Base-by-base conservation (phyloP, 2,888 invertebrate genomes). In the Unio pictorum region DNA sequence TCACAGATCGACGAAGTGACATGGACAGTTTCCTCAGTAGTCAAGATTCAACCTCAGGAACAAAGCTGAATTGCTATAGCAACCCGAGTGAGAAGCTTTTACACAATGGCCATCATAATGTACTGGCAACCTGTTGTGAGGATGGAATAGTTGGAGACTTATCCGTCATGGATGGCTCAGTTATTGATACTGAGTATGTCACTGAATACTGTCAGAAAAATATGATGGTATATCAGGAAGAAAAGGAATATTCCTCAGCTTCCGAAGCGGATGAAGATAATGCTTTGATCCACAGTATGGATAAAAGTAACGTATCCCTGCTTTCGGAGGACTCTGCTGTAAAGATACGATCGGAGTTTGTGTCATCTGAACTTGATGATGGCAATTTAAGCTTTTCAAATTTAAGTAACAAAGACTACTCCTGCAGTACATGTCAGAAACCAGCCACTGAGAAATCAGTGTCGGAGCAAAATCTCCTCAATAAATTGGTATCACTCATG, bases 131-230 rank as follows among this genome's bases (percentile, higher is more conserved):
- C 7, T 75, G 77, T 45, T 76, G 79, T 54, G 81, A 80, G 45
- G 79, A 75, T 34, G 76, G 75, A 15, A 78, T 84, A 8, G 75
- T 69, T 7, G 84, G 84, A 3, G 86, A 88, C 45, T 76, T 88
- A 11, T 88, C 88, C 0, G 80, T 83, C 26, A 75, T 86, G 6
- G 88, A 89, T 64, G 86, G 86, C 61, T 89, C 89, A 1, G 81
- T 88, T 5, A 82, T 88, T 5, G 88, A 89, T 71, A 86, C 87
- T 56, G 87, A 87, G 69, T 85, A 81, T 69, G 84, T 88, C 7
- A 80, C 84, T 4, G 86, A 87, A 64, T 86, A 87, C 66, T 86
- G 84, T 65, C 81, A 82, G 58, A 77, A 85, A 55, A 77, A 84
- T 23, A 60, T 78, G 61, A 73, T 77, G 60, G 80, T 81, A 20